Evolutionary conservation across 2,888 invertebrate species (phyloP).

Genomic region (Eupithecia exiguata): DNA sequence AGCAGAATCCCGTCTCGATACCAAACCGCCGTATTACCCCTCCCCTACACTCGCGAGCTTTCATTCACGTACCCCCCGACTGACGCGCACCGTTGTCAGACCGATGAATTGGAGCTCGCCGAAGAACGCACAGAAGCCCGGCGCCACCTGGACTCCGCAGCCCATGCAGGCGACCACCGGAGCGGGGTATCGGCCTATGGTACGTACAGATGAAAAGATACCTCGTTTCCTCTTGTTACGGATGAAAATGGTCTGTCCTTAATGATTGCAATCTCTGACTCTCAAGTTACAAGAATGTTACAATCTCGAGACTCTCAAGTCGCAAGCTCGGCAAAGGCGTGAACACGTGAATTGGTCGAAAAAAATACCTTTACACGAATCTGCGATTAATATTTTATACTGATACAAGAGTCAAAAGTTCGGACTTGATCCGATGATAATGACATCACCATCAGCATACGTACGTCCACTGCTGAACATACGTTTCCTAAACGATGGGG

Average conservation of each 20-base stretch:
- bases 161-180: conserved; percentile 95
- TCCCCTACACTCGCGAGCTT: conserved; percentile 26
- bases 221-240: not conserved
- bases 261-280: not conserved
- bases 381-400: not conserved
- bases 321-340: not conserved
- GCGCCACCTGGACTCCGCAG: conserved; percentile 92
- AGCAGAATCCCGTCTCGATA: not conserved
- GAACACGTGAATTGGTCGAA: not conserved
- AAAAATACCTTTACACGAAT: not conserved
- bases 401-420: not conserved
- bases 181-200: conserved; percentile 94
- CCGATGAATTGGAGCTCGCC: conserved; percentile 96
- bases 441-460: not conserved
- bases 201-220: conserved; percentile 67
- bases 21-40: not conserved
- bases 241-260: not conserved
- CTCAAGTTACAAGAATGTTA: not conserved
- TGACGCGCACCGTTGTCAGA: conserved; percentile 73
- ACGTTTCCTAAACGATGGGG: not conserved
- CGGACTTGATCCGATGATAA: not conserved
- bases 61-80: conserved; percentile 42
- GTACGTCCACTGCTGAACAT: not conserved
- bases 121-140: conserved; percentile 92
- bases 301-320: not conserved